phyloP scores from a whole-genome alignment of 2,888 invertebrate species.

The Teinopalpus imperialis region DNA sequence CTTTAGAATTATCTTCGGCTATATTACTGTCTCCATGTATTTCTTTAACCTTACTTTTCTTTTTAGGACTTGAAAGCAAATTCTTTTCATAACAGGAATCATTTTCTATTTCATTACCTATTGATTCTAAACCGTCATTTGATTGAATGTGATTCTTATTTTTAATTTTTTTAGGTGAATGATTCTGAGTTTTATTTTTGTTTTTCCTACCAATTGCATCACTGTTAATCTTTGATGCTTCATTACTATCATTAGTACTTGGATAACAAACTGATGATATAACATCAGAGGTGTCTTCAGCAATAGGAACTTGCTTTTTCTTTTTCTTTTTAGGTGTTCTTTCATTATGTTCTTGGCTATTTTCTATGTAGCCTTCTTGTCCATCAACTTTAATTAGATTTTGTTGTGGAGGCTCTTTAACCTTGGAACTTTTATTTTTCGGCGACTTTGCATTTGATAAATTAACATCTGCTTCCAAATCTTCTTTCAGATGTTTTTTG shows the following conservation, averaged over 20 bases:
- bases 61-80: not conserved
- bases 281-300: not conserved
- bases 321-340: constrained; percentile 52
- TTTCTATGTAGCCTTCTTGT: constrained; percentile 3
- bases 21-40: not conserved
- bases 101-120: constrained; percentile 1
- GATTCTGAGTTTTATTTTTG: not conserved
- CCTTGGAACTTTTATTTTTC: constrained; percentile 32
- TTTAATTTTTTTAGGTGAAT: constrained; percentile 27
- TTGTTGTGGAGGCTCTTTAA: constrained; percentile 19
- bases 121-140: not conserved
- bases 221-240: not conserved
- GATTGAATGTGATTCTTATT: constrained; percentile 20
- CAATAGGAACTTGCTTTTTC: not conserved
- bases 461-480: constrained; percentile 44
- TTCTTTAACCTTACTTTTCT: constrained; percentile 3
- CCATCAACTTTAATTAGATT: constrained; percentile 11
- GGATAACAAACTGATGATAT: too few species aligned
- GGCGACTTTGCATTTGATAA: constrained; percentile 36
- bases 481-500: constrained; percentile 63
- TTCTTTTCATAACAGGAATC: not conserved
- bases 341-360: constrained; percentile 37
- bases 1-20: not conserved
- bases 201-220: not conserved
- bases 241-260: not conserved